Base-by-base conservation (phyloP, 2,888 invertebrate species). In the Trilocha varians region DNA sequence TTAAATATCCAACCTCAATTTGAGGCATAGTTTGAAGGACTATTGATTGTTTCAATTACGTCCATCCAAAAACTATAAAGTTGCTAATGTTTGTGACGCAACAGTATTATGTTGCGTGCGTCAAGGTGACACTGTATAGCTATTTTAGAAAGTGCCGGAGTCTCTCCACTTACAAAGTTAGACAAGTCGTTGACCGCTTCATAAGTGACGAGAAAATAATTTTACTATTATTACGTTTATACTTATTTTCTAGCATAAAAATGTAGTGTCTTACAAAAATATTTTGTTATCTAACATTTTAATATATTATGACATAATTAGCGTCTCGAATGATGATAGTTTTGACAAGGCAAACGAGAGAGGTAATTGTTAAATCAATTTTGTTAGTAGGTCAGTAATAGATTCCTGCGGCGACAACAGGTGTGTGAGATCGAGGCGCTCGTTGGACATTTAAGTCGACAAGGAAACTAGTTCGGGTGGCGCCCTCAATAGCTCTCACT, bases 61-160 rank as follows among this genome's bases (percentile, higher is more conserved):
- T 44, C 39, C 41, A 47, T 46, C 42, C 41, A 42, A 43, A 49
- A 53, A 50, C 47, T 53, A 53, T 57, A 55, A 53, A 49, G 50
- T 57, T 48, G 53, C 53, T 62, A 69, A 64, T 66, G 60, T 49
- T 49, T 52, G 57, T 78, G 71, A 76, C 71, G 78, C 65, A 78
- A 78, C 63, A 50, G 55, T 60, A 51, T 61, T 61, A 62, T 58
- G 65, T 78, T 71, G 73, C 80, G 72, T 75, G 73, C 70, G 58
- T 70, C 72, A 69, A 74, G 75, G 76, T 78, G 80, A 78, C 78
- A 74, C 66, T 74, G 66, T 74, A 76, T 78, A 74, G 71, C 66
- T 73, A 77, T 71, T 85, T 82, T 84, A 84, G 84, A 85, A 84
- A 85, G 84, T 77, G 68, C 57, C 52, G 55, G n/a, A 63, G 62